These are phyloP conservation scores for Dione juno DNA, from an alignment of 2,888 invertebrate species.

Conservation along the genomic window DNA sequence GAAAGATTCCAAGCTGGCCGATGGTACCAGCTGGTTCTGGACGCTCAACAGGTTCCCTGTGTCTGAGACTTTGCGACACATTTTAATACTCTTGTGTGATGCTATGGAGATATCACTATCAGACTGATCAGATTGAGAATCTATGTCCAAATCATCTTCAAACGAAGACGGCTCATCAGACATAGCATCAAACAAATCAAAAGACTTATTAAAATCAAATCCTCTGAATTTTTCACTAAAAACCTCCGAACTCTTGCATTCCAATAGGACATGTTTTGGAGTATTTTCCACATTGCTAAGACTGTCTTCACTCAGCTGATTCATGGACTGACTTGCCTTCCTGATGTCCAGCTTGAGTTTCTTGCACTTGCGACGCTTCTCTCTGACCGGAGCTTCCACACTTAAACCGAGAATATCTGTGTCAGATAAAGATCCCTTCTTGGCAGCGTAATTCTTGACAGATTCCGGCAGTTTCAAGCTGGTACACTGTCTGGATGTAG, in stretches of 20 bases:
- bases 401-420: conserved; percentile 62
- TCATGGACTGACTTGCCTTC: conserved; percentile 66
- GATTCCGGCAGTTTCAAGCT: conserved; percentile 61
- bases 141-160: conserved; percentile 63
- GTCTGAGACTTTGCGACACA: conserved; percentile 68
- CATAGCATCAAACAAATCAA: conserved; percentile 65
- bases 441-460: conserved; percentile 58
- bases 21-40: conserved; percentile 54
- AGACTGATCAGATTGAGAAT: conserved; percentile 67
- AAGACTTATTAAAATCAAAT: conserved; percentile 69
- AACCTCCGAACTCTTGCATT: conserved; percentile 63
- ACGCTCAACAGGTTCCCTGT: conserved; percentile 41
- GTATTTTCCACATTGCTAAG: conserved; percentile 66
- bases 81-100: conserved; percentile 58
- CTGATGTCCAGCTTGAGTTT: conserved; percentile 69
- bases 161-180: conserved; percentile 56
- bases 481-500: conserved; percentile 60
- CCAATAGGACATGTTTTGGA: conserved; percentile 68
- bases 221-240: conserved; percentile 63
- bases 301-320: conserved; percentile 49
- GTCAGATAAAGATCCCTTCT: conserved; percentile 70
- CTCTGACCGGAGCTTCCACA: conserved; percentile 48
- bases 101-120: conserved; percentile 60
- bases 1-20: conserved; percentile 69
- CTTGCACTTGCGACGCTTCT: conserved; percentile 57